Base-by-base conservation (phyloP, 2,797 vertebrate genomes). In the Rhinogobio ventralis region DNA sequence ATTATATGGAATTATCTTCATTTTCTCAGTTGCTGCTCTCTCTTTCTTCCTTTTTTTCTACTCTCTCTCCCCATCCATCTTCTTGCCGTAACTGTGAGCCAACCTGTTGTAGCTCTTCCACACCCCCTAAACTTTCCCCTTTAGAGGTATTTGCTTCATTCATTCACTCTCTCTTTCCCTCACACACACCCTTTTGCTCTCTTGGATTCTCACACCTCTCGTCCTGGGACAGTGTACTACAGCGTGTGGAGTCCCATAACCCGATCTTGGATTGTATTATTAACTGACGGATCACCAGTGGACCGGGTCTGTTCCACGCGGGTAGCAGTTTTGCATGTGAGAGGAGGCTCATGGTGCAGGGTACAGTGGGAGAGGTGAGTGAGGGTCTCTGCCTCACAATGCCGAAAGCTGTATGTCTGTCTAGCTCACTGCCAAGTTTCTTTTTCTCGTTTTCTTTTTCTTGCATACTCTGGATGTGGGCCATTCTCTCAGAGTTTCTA, bases 61-160 rank as follows among this genome's bases (percentile, higher is more conserved):
- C 79, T 81, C 67, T 85, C 23, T 25, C 69, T 84, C n/a, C 36
- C 55, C 28, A 46, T 79, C 39, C 73, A n/a, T 73, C 72, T 72
- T 36, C 67, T 85, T 36, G 45, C 53, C 20, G 62, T 53, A 74
- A 51, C 83, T 89, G 67, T 86, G 80, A 91, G 88, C 86, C 90
- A 93, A 93, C 94, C 94, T 93, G 93, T 93, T 91, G 86, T 90
- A 88, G 89, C 90, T 92, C 80, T 78, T 88, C 90, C 90, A 79
- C 86, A 74, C 87, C 87, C 85, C 79, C 76, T 84, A 11, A 94
- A 92, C 89, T 90, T 93, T 67, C 79, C 46, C 25, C 89, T 91
- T 74, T 81, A 68, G 68, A 92, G 84, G 91, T 89, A 86, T 90
- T 87, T 87, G 46, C 87, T 80, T 89, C 92, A 93, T 92, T 93